These are phyloP conservation scores for Hydriomena furcata DNA, from an alignment of 2,888 invertebrate genomes.

Conservation along the genomic window DNA sequence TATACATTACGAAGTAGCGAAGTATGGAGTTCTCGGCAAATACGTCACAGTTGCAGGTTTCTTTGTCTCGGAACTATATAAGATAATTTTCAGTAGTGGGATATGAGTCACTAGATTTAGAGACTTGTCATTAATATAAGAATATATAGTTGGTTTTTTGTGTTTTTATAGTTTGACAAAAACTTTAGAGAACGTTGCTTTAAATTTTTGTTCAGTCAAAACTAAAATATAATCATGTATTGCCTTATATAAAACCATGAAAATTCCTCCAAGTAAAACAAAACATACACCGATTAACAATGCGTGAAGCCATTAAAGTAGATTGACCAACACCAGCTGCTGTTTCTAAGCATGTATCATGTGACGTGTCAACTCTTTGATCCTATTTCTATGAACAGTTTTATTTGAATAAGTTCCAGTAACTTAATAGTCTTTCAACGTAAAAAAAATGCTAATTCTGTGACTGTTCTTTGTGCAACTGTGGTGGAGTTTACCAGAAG, in stretches of 20 bases:
- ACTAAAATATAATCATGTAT: no score
- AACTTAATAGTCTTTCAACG: no score
- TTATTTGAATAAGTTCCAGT: no score
- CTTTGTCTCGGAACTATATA: conserved; percentile 14
- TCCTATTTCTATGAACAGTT: neutral
- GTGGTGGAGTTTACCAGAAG: no score
- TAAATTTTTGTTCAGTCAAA: no score
- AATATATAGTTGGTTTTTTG: neutral
- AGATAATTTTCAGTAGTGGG: no score
- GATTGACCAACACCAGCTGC: conserved; percentile 11
- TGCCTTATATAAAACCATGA: neutral
- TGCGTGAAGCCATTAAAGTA: conserved; percentile 18
- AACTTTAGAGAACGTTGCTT: neutral
- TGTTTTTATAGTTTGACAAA: no score
- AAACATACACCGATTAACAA: conserved; percentile 14
- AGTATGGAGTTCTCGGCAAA: conserved; percentile 1
- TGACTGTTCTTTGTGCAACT: no score
- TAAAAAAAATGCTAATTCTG: no score
- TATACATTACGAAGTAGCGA: conserved; percentile 2
- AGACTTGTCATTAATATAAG: no score
- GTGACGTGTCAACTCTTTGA: neutral
- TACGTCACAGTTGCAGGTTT: conserved; percentile 16
- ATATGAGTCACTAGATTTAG: conserved; percentile 13
- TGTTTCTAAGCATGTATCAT: conserved; percentile 7
- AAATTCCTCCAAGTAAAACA: neutral